Base-by-base conservation (phyloP, 2,888 invertebrate genomes). In the Sinhomidia bicolor region DNA sequence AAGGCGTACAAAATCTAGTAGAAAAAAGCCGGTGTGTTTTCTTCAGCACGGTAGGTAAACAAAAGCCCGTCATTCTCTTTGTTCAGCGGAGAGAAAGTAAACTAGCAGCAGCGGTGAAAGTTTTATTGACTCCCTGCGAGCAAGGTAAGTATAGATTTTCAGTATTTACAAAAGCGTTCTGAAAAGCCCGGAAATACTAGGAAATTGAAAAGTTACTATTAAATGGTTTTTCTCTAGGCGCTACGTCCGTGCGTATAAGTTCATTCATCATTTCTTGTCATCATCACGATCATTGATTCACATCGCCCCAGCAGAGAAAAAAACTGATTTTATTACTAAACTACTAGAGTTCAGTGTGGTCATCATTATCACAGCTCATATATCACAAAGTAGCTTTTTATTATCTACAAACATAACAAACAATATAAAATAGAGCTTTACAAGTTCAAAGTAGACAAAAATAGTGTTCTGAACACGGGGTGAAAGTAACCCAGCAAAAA, bases 401-500 rank as follows among this genome's bases (percentile, higher is more conserved):
- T n/a, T n/a, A n/a, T n/a, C 2, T 54, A 54, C 78, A 23, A 51
- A 14, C 0, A 78, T 9, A 1, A 29, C 41, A n/a, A 3, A 14
- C 51, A 41, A 54, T n/a, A n/a, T n/a, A 57, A 20, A 36, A 32
- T 17, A 57, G 36, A 80, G 79, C 76, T 78, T 17, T 26, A 7
- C 4, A 20, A 23, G 17, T 71, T 20, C 29, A 51, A 47, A n/a
- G n/a, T n/a, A n/a, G n/a, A n/a, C n/a, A 54, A 32, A 3, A 3
- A 44, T 9, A 44, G 44, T 44, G 44, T 44, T 9, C 1, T 1
- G 44, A 44, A 36, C 5, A 44, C 44, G 12, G 12, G 36, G 44
- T 12, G 44, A 44, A 44, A 44, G 44, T 12, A 44, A 44, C n/a
- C n/a, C n/a, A 44, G 12, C 44, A 9, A 44, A 36, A 36, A 4